Percentiles rank a stretch among this genome's conserved stretches.
Conservation (phyloP, 2,888 invertebrate genomes). For the Tetrapedia diversipes region DNA sequence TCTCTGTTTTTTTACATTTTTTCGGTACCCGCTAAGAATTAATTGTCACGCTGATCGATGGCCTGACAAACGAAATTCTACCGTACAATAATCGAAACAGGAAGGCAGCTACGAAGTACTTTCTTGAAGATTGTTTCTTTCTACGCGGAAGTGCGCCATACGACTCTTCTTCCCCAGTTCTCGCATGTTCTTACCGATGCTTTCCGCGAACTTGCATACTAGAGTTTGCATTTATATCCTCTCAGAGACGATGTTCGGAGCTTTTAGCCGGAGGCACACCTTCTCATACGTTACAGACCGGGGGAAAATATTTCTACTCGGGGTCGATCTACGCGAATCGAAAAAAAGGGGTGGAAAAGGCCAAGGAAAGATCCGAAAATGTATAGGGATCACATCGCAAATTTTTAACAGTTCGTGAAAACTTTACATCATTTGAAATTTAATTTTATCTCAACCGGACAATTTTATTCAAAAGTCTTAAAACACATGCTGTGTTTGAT, state of each 20-base stretch:
- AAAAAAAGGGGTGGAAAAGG: not conserved
- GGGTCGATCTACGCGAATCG: constrained; percentile 28
- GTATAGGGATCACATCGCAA: not conserved
- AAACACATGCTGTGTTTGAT: no score
- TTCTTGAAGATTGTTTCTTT: constrained; percentile 10
- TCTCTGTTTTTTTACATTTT: not conserved
- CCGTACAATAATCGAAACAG: not conserved
- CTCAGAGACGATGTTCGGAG: constrained; percentile 8
- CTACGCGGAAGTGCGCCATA: not conserved
- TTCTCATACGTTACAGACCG: constrained; percentile 20
- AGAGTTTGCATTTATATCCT: constrained; percentile 43
- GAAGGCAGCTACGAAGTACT: constrained; percentile 8
- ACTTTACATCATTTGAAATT: not conserved
- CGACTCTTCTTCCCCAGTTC: constrained; percentile 23
- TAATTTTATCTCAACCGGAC: not conserved
- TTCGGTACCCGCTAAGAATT: no score
- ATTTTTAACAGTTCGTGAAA: not conserved
- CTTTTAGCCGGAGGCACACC: constrained; percentile 27
- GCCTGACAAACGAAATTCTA: not conserved
- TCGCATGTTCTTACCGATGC: constrained; percentile 34
- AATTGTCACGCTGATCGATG: no score
- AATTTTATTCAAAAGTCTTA: no score
- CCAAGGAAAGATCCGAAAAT: not conserved
- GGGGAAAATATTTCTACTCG: constrained; percentile 25
- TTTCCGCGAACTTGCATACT: constrained; percentile 30